These are phyloP conservation scores for Eupithecia vulgata DNA, from an alignment of 2,888 invertebrate species.

Conservation along the genomic window DNA sequence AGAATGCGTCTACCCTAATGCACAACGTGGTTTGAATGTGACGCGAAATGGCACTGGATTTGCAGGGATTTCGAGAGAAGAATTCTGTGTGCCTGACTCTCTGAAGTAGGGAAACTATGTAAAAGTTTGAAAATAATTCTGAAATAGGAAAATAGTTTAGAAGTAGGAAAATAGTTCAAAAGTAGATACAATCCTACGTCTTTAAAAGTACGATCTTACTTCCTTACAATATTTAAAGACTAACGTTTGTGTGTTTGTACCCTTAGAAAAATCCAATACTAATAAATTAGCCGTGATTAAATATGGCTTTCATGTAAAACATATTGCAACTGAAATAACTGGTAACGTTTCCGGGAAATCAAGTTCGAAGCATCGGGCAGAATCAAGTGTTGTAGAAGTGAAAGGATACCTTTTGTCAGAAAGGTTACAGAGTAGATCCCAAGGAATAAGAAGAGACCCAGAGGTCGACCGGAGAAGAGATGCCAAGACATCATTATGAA, in stretches of 20 bases:
- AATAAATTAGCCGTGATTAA: not conserved
- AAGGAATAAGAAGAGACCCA: too few species aligned
- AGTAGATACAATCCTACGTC: not conserved
- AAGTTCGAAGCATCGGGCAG: not conserved
- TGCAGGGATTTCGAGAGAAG: not conserved
- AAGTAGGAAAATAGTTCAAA: not conserved
- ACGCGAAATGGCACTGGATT: conserved; percentile 38
- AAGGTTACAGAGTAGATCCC: too few species aligned
- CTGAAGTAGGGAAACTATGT: not conserved
- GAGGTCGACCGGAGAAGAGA: too few species aligned
- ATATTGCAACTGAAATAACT: not conserved
- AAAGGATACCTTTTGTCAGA: too few species aligned
- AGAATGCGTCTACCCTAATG: conserved; percentile 41
- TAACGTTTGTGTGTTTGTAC: not conserved
- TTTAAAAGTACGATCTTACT: not conserved
- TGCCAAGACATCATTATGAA: too few species aligned
- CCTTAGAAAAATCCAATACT: not conserved
- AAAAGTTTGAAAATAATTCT: not conserved
- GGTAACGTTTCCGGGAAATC: not conserved
- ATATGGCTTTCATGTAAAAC: not conserved
- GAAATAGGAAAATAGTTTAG: not conserved
- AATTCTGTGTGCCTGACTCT: not conserved
- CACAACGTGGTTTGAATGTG: conserved; percentile 47
- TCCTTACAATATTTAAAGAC: not conserved
- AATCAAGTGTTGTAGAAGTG: not conserved